phyloP scores from a whole-genome alignment of 30 jellyfish, hydroid and myxozoan genomes.

The Pseudorhiza aurosa region DNA sequence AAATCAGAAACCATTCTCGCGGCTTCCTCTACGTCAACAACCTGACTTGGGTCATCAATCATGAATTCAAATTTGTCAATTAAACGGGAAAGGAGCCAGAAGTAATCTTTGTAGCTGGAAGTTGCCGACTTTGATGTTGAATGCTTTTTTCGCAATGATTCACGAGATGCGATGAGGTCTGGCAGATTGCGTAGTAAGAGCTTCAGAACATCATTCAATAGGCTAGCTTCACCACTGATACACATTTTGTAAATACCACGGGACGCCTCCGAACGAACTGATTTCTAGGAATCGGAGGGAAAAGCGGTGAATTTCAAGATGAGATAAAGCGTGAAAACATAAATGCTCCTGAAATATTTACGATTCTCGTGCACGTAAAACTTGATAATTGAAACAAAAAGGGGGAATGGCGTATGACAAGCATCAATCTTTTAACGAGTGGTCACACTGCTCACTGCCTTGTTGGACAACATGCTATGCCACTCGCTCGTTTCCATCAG shows the following conservation, averaged over 20 bases:
- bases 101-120: constrained; percentile 86
- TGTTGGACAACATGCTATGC: background rate
- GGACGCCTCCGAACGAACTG: constrained; percentile 98
- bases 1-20: constrained; percentile 65
- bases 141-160: constrained; percentile 25
- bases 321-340: background rate
- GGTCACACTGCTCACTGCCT: background rate
- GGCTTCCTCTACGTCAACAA: constrained; percentile 73
- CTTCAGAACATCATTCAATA: constrained; percentile 64
- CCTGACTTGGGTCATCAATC: constrained; percentile 19
- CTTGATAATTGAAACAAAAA: no score
- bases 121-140: constrained; percentile 58
- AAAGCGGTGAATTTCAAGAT: background rate
- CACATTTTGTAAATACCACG: constrained; percentile 98
- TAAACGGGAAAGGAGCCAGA: constrained; percentile 92
- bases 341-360: no score
- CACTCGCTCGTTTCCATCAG: no score
- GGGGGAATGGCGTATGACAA: background rate
- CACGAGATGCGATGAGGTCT: constrained; percentile 55
- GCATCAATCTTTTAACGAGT: background rate
- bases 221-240: constrained; percentile 77
- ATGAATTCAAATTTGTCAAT: constrained; percentile 68
- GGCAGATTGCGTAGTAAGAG: constrained; percentile 73
- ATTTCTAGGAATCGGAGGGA: constrained; percentile 73
- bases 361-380: no score